phyloP scores from a whole-genome alignment of 1,140 invertebrate genomes.

The Samia ricini region DNA sequence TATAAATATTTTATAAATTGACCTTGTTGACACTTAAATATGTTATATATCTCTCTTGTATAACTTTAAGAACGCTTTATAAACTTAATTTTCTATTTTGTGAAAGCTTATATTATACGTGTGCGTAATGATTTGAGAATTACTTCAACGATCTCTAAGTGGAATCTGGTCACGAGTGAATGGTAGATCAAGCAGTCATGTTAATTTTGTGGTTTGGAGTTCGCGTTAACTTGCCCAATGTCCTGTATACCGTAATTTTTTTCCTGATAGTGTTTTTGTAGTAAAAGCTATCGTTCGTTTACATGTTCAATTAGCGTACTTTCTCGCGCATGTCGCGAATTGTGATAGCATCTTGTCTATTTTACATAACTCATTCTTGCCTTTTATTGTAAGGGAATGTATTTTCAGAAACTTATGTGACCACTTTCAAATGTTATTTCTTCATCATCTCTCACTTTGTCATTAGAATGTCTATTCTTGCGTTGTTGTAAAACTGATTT shows the following conservation, averaged over 20 bases:
- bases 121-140: background rate
- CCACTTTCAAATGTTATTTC: background rate
- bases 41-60: background rate
- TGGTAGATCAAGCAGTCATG: too few relatives aligned
- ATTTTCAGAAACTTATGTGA: background rate
- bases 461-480: background rate
- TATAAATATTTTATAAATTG: too few relatives aligned
- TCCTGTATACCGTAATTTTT: background rate
- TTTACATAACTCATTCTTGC: background rate
- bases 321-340: slow-evolving; percentile 15
- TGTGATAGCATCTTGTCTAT: slow-evolving; percentile 11
- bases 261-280: background rate
- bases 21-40: too few relatives aligned
- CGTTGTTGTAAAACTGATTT: background rate
- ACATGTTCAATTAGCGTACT: slow-evolving; percentile 14
- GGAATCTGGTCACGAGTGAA: background rate
- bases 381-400: background rate
- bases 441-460: background rate
- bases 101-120: background rate
- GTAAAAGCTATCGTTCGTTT: background rate
- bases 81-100: background rate
- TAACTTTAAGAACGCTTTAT: background rate
- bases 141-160: background rate
- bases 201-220: background rate
- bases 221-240: background rate